These are phyloP conservation scores for Hecatera dysodea DNA, from an alignment of 2,888 invertebrate species.

Conservation along the genomic window DNA sequence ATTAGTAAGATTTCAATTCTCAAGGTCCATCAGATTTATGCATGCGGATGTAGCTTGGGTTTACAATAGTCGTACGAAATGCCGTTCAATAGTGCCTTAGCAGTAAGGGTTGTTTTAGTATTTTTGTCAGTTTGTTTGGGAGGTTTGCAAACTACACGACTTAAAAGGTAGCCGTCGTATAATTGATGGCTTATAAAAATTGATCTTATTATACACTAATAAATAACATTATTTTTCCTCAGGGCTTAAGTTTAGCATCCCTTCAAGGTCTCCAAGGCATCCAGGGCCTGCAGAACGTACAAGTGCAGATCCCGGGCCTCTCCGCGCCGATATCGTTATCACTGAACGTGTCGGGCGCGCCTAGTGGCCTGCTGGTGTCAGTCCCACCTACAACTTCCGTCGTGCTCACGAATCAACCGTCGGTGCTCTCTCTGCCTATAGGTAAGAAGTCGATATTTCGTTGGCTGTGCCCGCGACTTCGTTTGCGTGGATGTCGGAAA, in stretches of 20 bases:
- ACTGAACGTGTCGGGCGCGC: constrained; percentile 93
- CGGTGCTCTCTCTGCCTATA: constrained; percentile 92
- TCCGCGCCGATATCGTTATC: constrained; percentile 96
- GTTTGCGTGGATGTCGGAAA: too few species aligned
- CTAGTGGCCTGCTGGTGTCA: constrained; percentile 92
- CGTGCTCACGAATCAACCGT: constrained; percentile 89
- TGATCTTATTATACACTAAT: too few species aligned
- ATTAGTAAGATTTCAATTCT: background rate
- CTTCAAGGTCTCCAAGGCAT: constrained; percentile 94
- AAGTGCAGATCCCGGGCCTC: constrained; percentile 96
- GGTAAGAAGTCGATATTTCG: constrained; percentile 80
- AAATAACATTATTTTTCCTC: constrained; percentile 39
- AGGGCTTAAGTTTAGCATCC: constrained; percentile 94
- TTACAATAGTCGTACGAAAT: background rate
- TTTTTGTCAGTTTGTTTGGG: too few species aligned
- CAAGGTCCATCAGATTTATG: background rate
- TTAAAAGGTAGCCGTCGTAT: too few species aligned
- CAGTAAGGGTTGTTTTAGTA: background rate
- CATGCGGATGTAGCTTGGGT: background rate
- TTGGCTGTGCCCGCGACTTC: too few species aligned
- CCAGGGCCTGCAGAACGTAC: constrained; percentile 95
- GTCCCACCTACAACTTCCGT: constrained; percentile 91
- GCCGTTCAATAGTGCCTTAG: background rate
- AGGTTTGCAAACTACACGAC: too few species aligned
- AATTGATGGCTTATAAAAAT: too few species aligned